phyloP scores from a whole-genome alignment of 2,113 vertebrate species.

The Mustela lutreola region DNA sequence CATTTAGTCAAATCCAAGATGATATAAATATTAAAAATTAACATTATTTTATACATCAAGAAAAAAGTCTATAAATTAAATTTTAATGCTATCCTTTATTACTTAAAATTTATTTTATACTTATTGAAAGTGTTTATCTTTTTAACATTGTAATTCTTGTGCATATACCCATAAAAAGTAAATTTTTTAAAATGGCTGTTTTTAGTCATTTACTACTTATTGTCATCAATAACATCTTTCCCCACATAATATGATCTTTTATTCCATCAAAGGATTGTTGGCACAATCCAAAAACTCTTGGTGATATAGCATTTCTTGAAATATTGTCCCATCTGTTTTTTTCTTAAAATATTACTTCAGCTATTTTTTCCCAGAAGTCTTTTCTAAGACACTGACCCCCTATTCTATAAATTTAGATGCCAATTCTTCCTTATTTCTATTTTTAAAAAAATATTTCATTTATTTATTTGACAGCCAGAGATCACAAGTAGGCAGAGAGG shows the following conservation, averaged over 20 bases:
- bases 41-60: background rate
- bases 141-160: background rate
- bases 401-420: background rate
- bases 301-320: background rate
- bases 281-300: background rate
- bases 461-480: too few species aligned
- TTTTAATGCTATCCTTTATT: background rate
- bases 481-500: too few species aligned
- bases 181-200: background rate
- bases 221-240: background rate
- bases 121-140: background rate
- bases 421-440: background rate
- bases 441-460: background rate
- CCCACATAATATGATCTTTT: background rate
- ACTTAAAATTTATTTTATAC: background rate
- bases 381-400: background rate
- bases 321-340: background rate
- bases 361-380: background rate
- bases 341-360: background rate
- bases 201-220: background rate
- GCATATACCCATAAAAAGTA: background rate
- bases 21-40: background rate
- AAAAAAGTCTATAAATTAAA: background rate
- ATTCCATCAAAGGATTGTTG: background rate
- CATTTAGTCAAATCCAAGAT: background rate